Percentiles rank a stretch among this genome's conserved stretches.
phyloP scores from a whole-genome alignment of 64 coral and sea anemone genomes.

The Catalaphyllia jardinei region DNA sequence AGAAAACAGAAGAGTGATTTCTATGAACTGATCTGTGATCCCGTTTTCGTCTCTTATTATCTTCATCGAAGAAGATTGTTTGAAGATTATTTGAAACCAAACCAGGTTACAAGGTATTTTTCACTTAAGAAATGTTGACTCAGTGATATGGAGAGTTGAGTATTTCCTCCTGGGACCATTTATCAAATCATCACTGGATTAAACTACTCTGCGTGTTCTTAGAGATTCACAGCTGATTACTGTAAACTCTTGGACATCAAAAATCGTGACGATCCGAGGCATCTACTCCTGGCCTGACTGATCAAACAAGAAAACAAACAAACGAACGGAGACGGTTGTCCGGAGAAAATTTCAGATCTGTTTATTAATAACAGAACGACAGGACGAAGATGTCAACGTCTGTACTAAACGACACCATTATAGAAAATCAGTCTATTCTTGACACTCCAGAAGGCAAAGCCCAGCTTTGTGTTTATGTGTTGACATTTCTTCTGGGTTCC shows the following conservation, averaged over 20 bases:
- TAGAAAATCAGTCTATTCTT: neutral
- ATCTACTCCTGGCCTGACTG: neutral
- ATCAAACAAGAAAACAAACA: neutral
- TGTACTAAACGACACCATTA: neutral
- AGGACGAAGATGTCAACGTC: conserved; percentile 6
- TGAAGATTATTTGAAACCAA: neutral
- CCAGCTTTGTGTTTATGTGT: conserved; percentile 35
- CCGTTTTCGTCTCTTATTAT: neutral
- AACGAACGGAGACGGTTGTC: neutral
- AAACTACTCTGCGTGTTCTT: neutral
- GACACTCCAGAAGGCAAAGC: conserved; percentile 27
- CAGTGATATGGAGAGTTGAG: neutral
- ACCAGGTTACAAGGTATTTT: conserved; percentile 2
- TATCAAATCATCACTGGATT: conserved; percentile 5
- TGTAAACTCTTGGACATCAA: neutral
- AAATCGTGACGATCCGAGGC: neutral
- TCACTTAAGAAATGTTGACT: neutral
- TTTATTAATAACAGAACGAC: neutral
- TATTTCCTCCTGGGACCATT: neutral
- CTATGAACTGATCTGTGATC: neutral
- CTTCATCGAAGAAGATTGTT: neutral
- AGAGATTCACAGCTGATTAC: neutral
- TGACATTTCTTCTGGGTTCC: conserved; percentile 57
- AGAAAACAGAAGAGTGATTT: neutral
- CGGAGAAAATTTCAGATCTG: neutral